Percentiles rank a stretch among this genome's conserved stretches.
Evolutionary conservation across 2,888 invertebrate genomes (phyloP).

Genomic region (Callyntrura sp.): DNA sequence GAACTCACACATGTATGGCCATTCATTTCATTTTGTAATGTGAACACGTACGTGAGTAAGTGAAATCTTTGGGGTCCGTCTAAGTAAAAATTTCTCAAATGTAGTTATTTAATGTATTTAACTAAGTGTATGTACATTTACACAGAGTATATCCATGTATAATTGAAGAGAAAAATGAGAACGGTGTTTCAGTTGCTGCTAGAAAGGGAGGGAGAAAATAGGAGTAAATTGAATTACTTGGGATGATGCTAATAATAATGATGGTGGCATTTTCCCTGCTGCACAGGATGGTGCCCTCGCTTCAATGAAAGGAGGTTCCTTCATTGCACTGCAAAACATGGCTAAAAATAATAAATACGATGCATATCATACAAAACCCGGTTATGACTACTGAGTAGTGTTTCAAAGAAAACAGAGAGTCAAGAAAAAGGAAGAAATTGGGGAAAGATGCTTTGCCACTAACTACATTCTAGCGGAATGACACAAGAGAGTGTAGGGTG

Average conservation of each 20-base stretch:
- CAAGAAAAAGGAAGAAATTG: conserved; percentile 12
- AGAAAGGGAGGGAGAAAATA: not conserved
- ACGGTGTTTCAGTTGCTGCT: not conserved
- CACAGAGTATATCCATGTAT: not conserved
- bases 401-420: not conserved
- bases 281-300: not conserved
- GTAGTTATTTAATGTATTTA: conserved; percentile 59
- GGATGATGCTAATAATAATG: conserved; percentile 68
- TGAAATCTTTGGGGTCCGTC: conserved; percentile 53
- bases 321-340: not conserved
- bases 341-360: conserved; percentile 4
- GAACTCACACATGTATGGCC: not conserved
- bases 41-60: conserved; percentile 67
- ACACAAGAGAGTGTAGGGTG: not conserved
- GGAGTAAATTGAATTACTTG: conserved; percentile 69
- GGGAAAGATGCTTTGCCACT: not conserved
- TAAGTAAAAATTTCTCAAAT: conserved; percentile 65
- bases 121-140: conserved; percentile 36
- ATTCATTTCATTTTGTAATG: conserved; percentile 68
- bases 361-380: not conserved
- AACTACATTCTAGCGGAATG: not conserved
- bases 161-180: not conserved
- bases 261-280: conserved; percentile 4
- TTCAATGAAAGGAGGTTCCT: not conserved
- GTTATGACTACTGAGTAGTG: not conserved